These are phyloP conservation scores for Drosophila peninsularis DNA, from an alignment of 2,888 invertebrate species.

Conservation along the genomic window DNA sequence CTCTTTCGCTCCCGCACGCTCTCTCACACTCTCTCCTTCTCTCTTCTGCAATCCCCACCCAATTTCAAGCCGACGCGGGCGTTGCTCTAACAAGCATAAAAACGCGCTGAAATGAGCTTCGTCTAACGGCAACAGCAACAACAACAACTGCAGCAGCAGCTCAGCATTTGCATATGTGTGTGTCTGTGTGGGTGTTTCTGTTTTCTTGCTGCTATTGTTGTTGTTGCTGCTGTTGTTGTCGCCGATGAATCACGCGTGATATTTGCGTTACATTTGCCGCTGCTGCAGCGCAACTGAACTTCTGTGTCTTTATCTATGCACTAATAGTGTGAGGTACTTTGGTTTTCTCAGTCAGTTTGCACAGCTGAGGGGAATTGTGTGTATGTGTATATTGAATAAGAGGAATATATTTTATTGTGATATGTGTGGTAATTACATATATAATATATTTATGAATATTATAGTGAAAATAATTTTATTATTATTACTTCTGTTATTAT, in stretches of 20 bases:
- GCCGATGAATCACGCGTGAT: constrained; percentile 75
- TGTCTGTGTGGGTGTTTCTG: constrained; percentile 55
- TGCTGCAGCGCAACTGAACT: constrained; percentile 48
- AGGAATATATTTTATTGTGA: too few relatives aligned
- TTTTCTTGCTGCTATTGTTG: constrained; percentile 37
- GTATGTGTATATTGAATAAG: too few relatives aligned
- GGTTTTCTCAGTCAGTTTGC: neutral
- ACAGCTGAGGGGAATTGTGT: neutral
- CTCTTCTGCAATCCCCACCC: constrained; percentile 15
- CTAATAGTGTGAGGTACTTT: neutral
- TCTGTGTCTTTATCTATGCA: constrained; percentile 44
- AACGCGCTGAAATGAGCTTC: constrained; percentile 51
- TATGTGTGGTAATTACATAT: too few relatives aligned
- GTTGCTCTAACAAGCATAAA: constrained; percentile 66
- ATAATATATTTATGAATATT: too few relatives aligned
- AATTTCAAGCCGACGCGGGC: constrained; percentile 45
- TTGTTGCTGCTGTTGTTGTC: constrained; percentile 34
- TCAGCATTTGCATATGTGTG: constrained; percentile 60
- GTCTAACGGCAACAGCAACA: constrained; percentile 51
- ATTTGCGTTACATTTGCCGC: constrained; percentile 58
- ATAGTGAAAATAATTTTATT: neutral
- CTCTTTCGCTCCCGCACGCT: neutral
- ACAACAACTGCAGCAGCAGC: constrained; percentile 10
- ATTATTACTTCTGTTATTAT: neutral
- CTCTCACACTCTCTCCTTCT: neutral